phyloP scores from a whole-genome alignment of 1,140 invertebrate genomes.

The Lineus longissimus region DNA sequence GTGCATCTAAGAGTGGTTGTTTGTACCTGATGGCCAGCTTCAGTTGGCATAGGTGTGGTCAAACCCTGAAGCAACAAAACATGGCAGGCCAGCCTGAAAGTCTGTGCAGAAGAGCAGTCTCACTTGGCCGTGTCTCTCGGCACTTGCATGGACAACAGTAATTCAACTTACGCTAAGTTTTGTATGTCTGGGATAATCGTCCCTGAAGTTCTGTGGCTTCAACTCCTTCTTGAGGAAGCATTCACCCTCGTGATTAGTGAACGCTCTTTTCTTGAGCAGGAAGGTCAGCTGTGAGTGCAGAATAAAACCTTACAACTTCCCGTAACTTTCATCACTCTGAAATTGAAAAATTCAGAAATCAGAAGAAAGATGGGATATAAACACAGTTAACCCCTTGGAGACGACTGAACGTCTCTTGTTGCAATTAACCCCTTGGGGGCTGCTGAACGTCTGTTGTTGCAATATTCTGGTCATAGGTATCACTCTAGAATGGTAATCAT shows the following conservation, averaged over 20 bases:
- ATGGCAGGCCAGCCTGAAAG: too few relatives aligned
- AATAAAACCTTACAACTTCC: constrained; percentile 47
- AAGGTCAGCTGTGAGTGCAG: constrained; percentile 47
- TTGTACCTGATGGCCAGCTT: too few relatives aligned
- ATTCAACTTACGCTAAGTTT: constrained; percentile 66
- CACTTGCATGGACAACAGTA: constrained; percentile 19
- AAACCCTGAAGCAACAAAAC: too few relatives aligned
- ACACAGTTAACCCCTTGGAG: too few relatives aligned
- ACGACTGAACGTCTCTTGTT: too few relatives aligned
- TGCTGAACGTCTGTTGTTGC: not conserved
- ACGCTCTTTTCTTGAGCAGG: constrained; percentile 62
- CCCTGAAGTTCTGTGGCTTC: constrained; percentile 66
- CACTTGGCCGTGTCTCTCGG: constrained; percentile 34
- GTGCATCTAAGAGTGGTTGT: too few relatives aligned
- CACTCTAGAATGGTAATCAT: not conserved
- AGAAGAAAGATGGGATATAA: too few relatives aligned
- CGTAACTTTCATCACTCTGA: constrained; percentile 16
- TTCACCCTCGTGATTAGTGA: not conserved
- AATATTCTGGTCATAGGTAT: not conserved
- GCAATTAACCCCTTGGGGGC: too few relatives aligned
- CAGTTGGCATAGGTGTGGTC: too few relatives aligned
- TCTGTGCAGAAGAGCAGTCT: too few relatives aligned
- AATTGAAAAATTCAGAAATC: constrained; percentile 20
- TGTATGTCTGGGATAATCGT: constrained; percentile 85
- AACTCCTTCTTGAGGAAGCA: not conserved